phyloP scores from a whole-genome alignment of 2,113 vertebrate species.

The Centropristis striata region DNA sequence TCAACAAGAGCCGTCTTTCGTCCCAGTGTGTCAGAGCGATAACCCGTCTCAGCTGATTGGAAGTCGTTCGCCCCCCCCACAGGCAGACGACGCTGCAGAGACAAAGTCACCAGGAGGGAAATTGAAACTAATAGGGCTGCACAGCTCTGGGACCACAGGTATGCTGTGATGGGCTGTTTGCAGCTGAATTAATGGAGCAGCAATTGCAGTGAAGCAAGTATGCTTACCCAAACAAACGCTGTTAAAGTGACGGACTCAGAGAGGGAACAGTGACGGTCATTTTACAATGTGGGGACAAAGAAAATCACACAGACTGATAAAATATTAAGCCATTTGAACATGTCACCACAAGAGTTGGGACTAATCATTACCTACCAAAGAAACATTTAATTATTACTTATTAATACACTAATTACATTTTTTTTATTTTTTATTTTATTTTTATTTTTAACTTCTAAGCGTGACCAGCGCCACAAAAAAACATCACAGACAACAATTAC shows the following conservation, averaged over 20 bases:
- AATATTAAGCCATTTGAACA: background rate
- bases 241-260: conserved; percentile 18
- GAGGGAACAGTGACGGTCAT: background rate
- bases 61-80: conserved; percentile 35
- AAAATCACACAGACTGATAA: background rate
- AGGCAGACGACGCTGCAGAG: conserved; percentile 44
- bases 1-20: conserved; percentile 55
- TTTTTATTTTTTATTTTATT: too few species aligned
- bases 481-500: too few species aligned
- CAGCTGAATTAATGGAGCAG: conserved; percentile 55
- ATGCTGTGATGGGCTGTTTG: conserved; percentile 42
- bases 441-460: too few species aligned
- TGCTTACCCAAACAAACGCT: conserved; percentile 26
- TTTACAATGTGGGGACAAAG: conserved; percentile 8
- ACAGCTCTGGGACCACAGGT: conserved; percentile 50
- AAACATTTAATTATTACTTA: too few species aligned
- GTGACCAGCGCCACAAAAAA: too few species aligned
- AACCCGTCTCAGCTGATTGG: conserved; percentile 55
- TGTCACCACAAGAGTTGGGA: background rate
- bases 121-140: conserved; percentile 68
- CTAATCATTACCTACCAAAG: too few species aligned
- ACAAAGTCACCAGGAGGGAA: conserved; percentile 57
- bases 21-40: conserved; percentile 44
- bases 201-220: conserved; percentile 32
- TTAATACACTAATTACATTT: too few species aligned